These are phyloP conservation scores for Oxyscelio sp. DNA, from an alignment of 2,888 invertebrate species.

Conservation along the genomic window DNA sequence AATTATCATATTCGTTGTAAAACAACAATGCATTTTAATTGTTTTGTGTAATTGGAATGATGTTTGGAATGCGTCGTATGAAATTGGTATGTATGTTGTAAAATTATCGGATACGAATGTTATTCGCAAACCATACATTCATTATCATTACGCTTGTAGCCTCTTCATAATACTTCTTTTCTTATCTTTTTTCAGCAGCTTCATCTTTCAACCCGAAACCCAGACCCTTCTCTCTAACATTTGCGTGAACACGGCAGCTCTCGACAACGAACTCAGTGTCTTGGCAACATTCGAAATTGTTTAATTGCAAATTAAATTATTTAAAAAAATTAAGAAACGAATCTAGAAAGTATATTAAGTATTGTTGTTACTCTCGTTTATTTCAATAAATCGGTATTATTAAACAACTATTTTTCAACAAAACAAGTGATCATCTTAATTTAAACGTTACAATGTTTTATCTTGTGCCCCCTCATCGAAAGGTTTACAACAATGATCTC, in stretches of 20 bases:
- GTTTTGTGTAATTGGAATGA: background rate
- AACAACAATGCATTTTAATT: too few relatives aligned
- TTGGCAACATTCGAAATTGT: too few relatives aligned
- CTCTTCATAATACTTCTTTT: conserved; percentile 83
- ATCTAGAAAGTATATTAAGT: too few relatives aligned
- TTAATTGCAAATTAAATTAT: too few relatives aligned
- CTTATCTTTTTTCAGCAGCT: conserved; percentile 90
- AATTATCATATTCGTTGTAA: too few relatives aligned
- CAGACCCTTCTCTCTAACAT: too few relatives aligned
- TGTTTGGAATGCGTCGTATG: conserved; percentile 18
- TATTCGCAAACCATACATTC: conserved; percentile 29
- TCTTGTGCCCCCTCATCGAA: conserved; percentile 13
- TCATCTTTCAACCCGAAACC: conserved; percentile 91
- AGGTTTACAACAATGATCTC: conserved; percentile 40
- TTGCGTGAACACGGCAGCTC: too few relatives aligned
- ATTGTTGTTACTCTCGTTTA: too few relatives aligned
- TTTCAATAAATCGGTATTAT: too few relatives aligned
- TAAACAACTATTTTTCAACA: conserved; percentile 64
- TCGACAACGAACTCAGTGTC: too few relatives aligned
- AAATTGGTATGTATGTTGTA: conserved; percentile 23
- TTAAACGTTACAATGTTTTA: conserved; percentile 26
- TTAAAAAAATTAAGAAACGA: too few relatives aligned
- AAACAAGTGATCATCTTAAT: conserved; percentile 53
- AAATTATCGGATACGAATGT: conserved; percentile 13
- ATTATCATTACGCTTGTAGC: conserved; percentile 65